These are phyloP conservation scores for Listronotus bonariensis DNA, from an alignment of 1,140 invertebrate genomes.

Conservation along the genomic window DNA sequence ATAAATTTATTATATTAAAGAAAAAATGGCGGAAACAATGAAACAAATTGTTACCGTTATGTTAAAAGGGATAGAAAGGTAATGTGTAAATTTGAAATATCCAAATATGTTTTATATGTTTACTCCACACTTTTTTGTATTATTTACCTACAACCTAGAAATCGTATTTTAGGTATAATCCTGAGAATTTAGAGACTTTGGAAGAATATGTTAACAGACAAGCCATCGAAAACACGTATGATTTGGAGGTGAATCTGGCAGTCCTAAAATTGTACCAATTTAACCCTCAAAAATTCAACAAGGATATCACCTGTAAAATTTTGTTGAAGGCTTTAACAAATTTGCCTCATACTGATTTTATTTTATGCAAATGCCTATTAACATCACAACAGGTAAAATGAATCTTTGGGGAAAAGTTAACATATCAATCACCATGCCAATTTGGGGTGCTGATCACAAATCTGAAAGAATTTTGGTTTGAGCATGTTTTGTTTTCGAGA, in stretches of 20 bases:
- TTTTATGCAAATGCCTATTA: constrained; percentile 93
- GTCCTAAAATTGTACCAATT: constrained; percentile 92
- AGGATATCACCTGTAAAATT: constrained; percentile 82
- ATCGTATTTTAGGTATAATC: constrained; percentile 79
- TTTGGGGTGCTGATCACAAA: not conserved
- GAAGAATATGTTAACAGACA: constrained; percentile 94
- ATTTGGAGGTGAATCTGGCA: constrained; percentile 94
- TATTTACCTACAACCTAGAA: not conserved
- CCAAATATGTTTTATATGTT: constrained; percentile 8
- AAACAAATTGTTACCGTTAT: constrained; percentile 72
- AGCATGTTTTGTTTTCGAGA: too few species aligned
- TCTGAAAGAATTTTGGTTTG: too few species aligned
- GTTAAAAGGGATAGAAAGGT: constrained; percentile 82
- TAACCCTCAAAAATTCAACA: constrained; percentile 87
- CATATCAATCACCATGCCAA: too few species aligned
- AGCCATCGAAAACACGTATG: constrained; percentile 90
- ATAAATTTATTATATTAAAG: too few species aligned
- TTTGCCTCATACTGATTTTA: constrained; percentile 95
- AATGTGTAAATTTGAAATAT: constrained; percentile 35
- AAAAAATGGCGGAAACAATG: constrained; percentile 73
- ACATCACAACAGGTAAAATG: constrained; percentile 85
- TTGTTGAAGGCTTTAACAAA: constrained; percentile 94
- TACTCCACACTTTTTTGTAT: constrained; percentile 16
- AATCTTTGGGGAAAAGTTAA: too few species aligned
- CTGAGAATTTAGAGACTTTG: constrained; percentile 85